Evolutionary conservation across 2,113 vertebrate species (phyloP).

Genomic region (Perca flavescens): DNA sequence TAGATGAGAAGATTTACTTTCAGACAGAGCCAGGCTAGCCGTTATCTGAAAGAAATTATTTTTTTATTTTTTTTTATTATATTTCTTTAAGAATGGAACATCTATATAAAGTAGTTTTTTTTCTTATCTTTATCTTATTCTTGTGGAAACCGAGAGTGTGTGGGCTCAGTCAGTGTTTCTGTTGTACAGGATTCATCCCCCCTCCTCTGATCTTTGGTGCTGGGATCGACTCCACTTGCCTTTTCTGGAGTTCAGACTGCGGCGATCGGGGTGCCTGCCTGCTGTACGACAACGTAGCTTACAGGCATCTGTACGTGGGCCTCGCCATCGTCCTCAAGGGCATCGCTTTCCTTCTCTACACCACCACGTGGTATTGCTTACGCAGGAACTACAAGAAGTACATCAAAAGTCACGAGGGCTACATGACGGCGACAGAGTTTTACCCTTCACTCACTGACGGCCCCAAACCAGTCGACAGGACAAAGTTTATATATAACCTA

Average conservation of each 20-base stretch:
- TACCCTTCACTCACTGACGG: slow-evolving; percentile 94
- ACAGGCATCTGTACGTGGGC: slow-evolving; percentile 95
- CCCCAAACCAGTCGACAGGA: slow-evolving; percentile 87
- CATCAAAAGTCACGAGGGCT: slow-evolving; percentile 93
- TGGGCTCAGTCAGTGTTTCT: not conserved
- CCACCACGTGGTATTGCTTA: slow-evolving; percentile 96
- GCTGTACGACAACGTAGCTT: slow-evolving; percentile 94
- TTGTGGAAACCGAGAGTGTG: not conserved
- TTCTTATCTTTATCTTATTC: not conserved
- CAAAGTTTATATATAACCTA: slow-evolving; percentile 99
- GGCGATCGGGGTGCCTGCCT: slow-evolving; percentile 92
- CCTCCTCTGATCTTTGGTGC: slow-evolving; percentile 97
- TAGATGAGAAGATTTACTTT: not conserved
- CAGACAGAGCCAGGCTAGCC: not conserved
- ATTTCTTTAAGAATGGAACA: not conserved
- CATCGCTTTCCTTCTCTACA: slow-evolving; percentile 95
- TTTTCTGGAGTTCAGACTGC: slow-evolving; percentile 97
- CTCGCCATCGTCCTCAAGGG: slow-evolving; percentile 95
- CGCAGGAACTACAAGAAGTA: slow-evolving; percentile 96
- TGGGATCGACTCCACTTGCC: slow-evolving; percentile 97
- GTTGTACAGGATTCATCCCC: slow-evolving; percentile 94
- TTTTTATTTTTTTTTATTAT: too few species aligned
- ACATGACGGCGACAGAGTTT: slow-evolving; percentile 91
- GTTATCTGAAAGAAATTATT: not conserved
- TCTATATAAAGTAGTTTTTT: too few species aligned